These are phyloP conservation scores for Lophius piscatorius DNA, from an alignment of 2,113 vertebrate species.

Conservation along the genomic window DNA sequence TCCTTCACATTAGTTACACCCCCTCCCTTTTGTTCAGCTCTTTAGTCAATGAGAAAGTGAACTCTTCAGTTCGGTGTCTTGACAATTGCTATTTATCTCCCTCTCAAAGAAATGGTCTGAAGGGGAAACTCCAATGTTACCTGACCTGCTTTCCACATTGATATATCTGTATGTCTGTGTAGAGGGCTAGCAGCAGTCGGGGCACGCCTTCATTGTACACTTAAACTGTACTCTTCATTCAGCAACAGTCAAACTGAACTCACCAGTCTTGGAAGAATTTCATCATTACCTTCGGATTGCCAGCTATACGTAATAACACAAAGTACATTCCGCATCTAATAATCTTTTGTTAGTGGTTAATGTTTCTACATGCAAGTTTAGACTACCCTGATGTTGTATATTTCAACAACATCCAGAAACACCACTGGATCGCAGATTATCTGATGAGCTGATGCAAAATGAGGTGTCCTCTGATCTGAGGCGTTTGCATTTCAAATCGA, in stretches of 20 bases:
- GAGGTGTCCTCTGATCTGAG: too few species aligned
- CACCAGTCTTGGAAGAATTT: conserved; percentile 24
- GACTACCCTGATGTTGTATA: too few species aligned
- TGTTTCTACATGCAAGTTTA: too few species aligned
- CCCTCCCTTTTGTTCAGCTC: conserved; percentile 12
- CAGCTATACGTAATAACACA: conserved; percentile 31
- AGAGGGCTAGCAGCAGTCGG: conserved; percentile 13
- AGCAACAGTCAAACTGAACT: conserved; percentile 18
- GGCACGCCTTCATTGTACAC: conserved; percentile 38
- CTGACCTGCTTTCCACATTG: conserved; percentile 60
- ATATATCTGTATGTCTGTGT: conserved; percentile 51
- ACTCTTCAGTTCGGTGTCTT: conserved; percentile 36
- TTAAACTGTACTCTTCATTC: conserved; percentile 29
- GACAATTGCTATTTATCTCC: conserved; percentile 57
- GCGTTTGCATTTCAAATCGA: too few species aligned
- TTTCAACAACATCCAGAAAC: too few species aligned
- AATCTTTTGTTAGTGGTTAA: too few species aligned
- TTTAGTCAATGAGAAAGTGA: conserved; percentile 46
- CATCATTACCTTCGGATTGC: conserved; percentile 18
- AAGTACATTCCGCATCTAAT: conserved; percentile 13
- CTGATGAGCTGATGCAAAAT: too few species aligned
- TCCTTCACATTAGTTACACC: neutral
- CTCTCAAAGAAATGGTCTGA: conserved; percentile 51
- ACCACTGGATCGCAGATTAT: too few species aligned
- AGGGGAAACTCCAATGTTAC: conserved; percentile 61